phyloP scores from a whole-genome alignment of 2,797 vertebrate genomes.

The Pogonophryne albipinna region DNA sequence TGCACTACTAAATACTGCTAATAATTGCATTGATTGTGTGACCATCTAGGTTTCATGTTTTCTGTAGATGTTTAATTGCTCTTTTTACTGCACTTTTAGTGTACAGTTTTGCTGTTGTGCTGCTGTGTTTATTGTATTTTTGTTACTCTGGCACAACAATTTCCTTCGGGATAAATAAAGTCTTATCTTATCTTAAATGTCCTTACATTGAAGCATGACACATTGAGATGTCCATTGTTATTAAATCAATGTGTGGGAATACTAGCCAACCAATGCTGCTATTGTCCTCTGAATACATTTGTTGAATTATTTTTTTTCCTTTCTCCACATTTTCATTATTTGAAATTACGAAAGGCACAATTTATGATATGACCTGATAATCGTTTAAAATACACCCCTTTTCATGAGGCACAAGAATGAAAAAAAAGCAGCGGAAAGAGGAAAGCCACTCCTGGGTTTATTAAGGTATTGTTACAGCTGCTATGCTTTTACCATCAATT shows the following conservation, averaged over 20 bases:
- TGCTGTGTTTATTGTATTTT: too few species aligned
- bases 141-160: too few species aligned
- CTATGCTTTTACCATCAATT: not conserved
- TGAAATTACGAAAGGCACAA: not conserved
- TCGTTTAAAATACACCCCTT: not conserved
- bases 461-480: not conserved
- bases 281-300: not conserved
- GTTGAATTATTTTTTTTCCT: not conserved
- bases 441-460: not conserved
- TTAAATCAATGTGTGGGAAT: not conserved
- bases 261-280: too few species aligned
- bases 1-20: too few species aligned
- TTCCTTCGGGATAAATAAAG: too few species aligned
- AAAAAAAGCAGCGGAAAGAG: not conserved
- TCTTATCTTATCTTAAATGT: too few species aligned
- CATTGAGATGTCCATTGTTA: not conserved
- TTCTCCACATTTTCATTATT: not conserved
- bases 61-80: too few species aligned
- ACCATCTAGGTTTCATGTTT: too few species aligned
- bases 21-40: too few species aligned
- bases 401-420: not conserved
- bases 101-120: too few species aligned
- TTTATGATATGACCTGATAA: conserved; percentile 1
- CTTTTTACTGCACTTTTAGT: too few species aligned
- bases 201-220: not conserved